Base-by-base conservation (phyloP, 1,140 invertebrate genomes). In the Solen grandis region DNA sequence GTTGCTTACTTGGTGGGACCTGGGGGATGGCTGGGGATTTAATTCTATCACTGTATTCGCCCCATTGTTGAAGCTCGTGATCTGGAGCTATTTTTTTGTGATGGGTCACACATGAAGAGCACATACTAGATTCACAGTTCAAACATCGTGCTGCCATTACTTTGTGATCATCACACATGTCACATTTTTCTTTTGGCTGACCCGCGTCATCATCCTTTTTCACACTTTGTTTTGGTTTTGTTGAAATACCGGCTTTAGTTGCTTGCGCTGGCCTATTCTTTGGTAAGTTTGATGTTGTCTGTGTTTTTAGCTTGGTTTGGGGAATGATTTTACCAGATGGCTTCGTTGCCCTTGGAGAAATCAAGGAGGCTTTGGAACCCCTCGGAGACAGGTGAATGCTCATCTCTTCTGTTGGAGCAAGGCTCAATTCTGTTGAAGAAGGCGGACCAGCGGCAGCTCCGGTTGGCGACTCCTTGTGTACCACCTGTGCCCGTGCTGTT, bases 111-210 rank as follows among this genome's bases (percentile, higher is more conserved):
- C 76, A 79, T 14, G 52, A 35, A 13, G 36, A 31, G 35, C 76
- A 79, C 76, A 79, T 79, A 38, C 68, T 79, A 5, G 68, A 63
- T 27, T 72, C 54, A 27, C 76, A 79, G 8, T 50, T 70, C 1
- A 79, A 22, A 60, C 76, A 79, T 33, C 68, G 27, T 13, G 74
- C 63, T 38, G 19, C 33, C 62, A 66, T 66, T 0, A 41, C 41
- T 36, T 77, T 77, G 22, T 35, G 10, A 25, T 77, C 62, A 19
- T 77, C 74, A 29, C 74, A 77, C 74, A 77, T 77, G 13, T 68
- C 62, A 41, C 74, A 77, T 57, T 65, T 66, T 19, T 77, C 74
- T 19, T 5, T 66, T 36, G 41, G 14, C 46, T 41, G 52, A 13
- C 68, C 60, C 25, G 8, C 19, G n/a, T 22, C 29, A 5, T 54